phyloP scores from a whole-genome alignment of 2,888 invertebrate species.

The Drosophila melanosoma region DNA sequence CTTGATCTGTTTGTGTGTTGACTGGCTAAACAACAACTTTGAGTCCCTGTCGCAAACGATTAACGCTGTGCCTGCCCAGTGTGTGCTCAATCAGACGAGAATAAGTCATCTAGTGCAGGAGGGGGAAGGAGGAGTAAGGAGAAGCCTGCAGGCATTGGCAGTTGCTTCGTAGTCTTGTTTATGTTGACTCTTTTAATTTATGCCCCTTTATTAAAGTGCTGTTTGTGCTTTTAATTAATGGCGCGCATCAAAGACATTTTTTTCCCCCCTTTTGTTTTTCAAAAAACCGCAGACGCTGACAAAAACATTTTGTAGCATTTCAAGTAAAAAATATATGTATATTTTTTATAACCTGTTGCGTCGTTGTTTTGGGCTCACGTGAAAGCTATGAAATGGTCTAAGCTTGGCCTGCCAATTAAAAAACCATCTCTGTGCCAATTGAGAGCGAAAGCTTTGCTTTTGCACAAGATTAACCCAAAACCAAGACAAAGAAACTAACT shows the following conservation, averaged over 20 bases:
- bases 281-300: conserved; percentile 8
- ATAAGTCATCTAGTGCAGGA: conserved; percentile 17
- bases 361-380: conserved; percentile 25
- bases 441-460: conserved; percentile 65
- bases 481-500: conserved; percentile 20
- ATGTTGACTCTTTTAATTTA: conserved; percentile 70
- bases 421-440: conserved; percentile 13
- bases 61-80: conserved; percentile 43
- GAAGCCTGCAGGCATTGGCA: not conserved
- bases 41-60: conserved; percentile 46
- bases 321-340: not conserved
- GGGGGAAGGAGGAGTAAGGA: not conserved
- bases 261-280: too few species aligned
- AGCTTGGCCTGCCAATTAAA: conserved; percentile 48
- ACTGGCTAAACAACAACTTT: conserved; percentile 42
- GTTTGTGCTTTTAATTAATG: conserved; percentile 59
- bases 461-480: conserved; percentile 46
- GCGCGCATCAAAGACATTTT: conserved; percentile 8
- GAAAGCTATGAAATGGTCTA: conserved; percentile 45
- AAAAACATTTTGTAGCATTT: conserved; percentile 6
- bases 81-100: conserved; percentile 41
- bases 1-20: conserved; percentile 16
- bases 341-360: conserved; percentile 48
- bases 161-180: conserved; percentile 45
- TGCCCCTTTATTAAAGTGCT: conserved; percentile 57